Evolutionary conservation across 1,140 invertebrate genomes (phyloP).

Genomic region (Vanessa atalanta): DNA sequence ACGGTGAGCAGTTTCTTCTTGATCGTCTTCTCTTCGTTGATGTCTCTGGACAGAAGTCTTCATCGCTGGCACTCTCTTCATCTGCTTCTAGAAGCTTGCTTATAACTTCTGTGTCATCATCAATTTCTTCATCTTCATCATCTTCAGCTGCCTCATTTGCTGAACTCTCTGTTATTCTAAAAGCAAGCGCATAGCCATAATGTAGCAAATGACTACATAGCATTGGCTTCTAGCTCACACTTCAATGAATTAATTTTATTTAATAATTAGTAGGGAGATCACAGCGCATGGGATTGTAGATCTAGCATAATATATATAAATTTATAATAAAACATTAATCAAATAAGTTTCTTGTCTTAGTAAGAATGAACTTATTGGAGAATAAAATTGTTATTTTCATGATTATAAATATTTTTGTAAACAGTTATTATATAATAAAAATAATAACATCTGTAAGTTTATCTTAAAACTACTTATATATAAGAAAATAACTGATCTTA

Average conservation of each 20-base stretch:
- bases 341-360: too few species aligned
- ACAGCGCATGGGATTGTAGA: background rate
- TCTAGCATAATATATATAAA: too few species aligned
- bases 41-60: slow-evolving; percentile 34
- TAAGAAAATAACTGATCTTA: too few species aligned
- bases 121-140: slow-evolving; percentile 64
- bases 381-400: too few species aligned
- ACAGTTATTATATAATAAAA: too few species aligned
- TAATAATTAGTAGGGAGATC: background rate
- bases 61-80: slow-evolving; percentile 58
- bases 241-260: background rate
- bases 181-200: slow-evolving; percentile 35
- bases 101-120: slow-evolving; percentile 69
- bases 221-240: slow-evolving; percentile 24
- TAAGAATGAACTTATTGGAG: too few species aligned
- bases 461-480: too few species aligned
- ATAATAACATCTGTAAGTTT: too few species aligned
- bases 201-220: slow-evolving; percentile 32
- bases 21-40: slow-evolving; percentile 26
- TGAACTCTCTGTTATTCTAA: slow-evolving; percentile 42
- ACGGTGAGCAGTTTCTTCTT: slow-evolving; percentile 33
- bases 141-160: slow-evolving; percentile 48
- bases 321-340: too few species aligned
- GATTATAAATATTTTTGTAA: too few species aligned
- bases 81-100: slow-evolving; percentile 65